These are phyloP conservation scores for Armadillidium nasatum DNA, from an alignment of 1,140 invertebrate genomes.

Conservation along the genomic window DNA sequence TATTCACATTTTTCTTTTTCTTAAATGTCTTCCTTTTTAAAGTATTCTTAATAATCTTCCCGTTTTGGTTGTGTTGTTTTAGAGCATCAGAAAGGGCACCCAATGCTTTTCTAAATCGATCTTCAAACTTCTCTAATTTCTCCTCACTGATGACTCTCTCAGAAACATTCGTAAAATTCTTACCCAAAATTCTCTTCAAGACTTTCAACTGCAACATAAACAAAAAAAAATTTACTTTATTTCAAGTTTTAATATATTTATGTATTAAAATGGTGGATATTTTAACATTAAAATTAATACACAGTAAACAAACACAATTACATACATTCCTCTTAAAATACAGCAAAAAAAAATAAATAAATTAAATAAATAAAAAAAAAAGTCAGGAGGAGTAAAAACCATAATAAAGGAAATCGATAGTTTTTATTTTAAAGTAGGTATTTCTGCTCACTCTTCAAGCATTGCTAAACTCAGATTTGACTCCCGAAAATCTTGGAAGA, in stretches of 20 bases:
- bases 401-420: too few relatives aligned
- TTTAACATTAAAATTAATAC: too few relatives aligned
- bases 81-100: not conserved
- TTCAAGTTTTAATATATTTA: not conserved
- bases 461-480: too few relatives aligned
- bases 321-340: not conserved
- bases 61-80: not conserved
- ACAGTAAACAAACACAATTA: not conserved
- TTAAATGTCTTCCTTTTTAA: not conserved
- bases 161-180: not conserved
- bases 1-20: too few relatives aligned
- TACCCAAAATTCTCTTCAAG: not conserved
- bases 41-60: not conserved
- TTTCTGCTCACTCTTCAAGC: too few relatives aligned
- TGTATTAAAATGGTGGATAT: too few relatives aligned
- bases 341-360: not conserved
- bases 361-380: not conserved
- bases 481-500: too few relatives aligned
- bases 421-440: too few relatives aligned
- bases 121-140: not conserved
- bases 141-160: not conserved
- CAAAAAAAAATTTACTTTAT: not conserved
- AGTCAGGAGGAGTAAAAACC: not conserved
- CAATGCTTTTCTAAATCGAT: not conserved
- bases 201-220: not conserved